Evolutionary conservation across 2,797 vertebrate species (phyloP), one percentile per base, ranked within the genome.

Genomic region (Decapterus maruadsi): DNA sequence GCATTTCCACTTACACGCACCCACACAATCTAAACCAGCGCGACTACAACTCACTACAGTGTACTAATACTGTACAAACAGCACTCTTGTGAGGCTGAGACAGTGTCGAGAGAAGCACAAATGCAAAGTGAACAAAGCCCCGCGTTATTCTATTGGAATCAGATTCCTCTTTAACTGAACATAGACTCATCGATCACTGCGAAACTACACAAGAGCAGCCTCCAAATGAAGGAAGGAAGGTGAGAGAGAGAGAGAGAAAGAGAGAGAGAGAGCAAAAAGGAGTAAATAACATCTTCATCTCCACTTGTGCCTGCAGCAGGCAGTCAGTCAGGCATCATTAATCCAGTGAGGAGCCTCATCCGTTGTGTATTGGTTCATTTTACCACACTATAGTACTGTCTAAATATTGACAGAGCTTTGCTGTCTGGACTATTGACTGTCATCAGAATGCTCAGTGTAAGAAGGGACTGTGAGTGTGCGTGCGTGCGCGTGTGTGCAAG

Each of bases 301-400:
- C 72, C 87, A 78, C 85, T 89, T 56, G 77, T 34, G 70, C 90
- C 81, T 90, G 82, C 88, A 84, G 85, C 80, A 88, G 88, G 80
- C 87, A 91, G 90, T 92, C 87, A 93, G 92, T 93, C 88, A 93
- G 89, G 87, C 91, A 90, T 91, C 91, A 92, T 94, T 94, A 93
- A 94, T 94, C 92, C 92, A 88, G 89, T 81, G 82, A 90, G 86
- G 88, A 91, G 89, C 86, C 74, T 86, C 90, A 92, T 88, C 90
- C 85, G 84, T 87, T 88, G 87, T 89, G 89, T 87, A 92, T 91
- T 91, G 89, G 89, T 91, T 94, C 89, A 90, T 93, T 94, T 93
- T 93, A 94, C 87, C 89, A 89, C 87, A 92, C 88, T 82, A 85
- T 78, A 87, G 85, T 88, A 88, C 89, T 91, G 88, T 93, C 91